phyloP scores from a whole-genome alignment of 2,797 vertebrate species.

The Enteromius afrohamiltoni region DNA sequence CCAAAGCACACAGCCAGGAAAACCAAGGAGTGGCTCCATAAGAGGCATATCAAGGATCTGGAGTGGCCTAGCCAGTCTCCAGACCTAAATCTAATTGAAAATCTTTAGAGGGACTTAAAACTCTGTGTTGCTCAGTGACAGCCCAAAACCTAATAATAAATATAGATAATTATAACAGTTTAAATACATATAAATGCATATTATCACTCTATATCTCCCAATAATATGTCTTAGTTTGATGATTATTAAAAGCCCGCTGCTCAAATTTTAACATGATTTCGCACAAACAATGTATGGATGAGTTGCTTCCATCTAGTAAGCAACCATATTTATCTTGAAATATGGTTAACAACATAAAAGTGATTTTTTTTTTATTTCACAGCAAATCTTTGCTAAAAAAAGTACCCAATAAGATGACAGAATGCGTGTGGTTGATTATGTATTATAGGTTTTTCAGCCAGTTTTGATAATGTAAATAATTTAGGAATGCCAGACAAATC shows the following conservation, averaged over 20 bases:
- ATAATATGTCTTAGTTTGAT: background rate
- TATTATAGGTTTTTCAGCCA: background rate
- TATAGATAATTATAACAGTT: background rate
- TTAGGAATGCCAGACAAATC: background rate
- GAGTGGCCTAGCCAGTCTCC: too few species aligned
- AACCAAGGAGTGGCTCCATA: too few species aligned
- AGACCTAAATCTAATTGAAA: too few species aligned
- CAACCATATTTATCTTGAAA: background rate
- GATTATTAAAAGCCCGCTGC: background rate
- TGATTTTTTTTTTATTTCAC: background rate
- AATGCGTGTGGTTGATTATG: background rate
- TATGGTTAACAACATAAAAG: background rate
- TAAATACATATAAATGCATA: background rate
- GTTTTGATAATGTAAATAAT: background rate
- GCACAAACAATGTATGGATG: background rate
- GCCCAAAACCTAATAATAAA: too few species aligned
- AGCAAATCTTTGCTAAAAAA: background rate
- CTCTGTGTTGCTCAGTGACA: too few species aligned
- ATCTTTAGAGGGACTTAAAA: too few species aligned
- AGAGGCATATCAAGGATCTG: too few species aligned
- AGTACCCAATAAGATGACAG: background rate
- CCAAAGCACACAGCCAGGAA: too few species aligned
- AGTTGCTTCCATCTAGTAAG: background rate
- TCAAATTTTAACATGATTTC: background rate
- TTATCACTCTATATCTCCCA: background rate